A percentile compares a stretch with the other conserved stretches of the same genome.
Conservation (phyloP, 2,113 vertebrate genomes). For the Setophaga petechia region DNA sequence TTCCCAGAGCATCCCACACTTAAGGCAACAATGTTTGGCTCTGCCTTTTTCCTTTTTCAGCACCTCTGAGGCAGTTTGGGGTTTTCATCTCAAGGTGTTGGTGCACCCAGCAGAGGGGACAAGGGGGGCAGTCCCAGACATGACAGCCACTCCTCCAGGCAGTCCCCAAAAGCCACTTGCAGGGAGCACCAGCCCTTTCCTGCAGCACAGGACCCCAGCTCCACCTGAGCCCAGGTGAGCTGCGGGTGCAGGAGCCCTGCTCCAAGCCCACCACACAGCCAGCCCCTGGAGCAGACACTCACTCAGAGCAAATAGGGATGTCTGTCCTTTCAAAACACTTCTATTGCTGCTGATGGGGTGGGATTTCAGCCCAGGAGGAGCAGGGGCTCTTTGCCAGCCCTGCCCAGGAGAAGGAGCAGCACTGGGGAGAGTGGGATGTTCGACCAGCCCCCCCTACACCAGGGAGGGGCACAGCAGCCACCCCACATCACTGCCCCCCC, state of each 20-base stretch:
- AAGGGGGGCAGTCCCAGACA: neutral
- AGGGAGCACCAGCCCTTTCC: neutral
- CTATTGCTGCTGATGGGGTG: neutral
- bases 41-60: neutral
- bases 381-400: neutral
- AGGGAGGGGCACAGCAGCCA: neutral
- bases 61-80: neutral
- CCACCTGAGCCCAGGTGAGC: neutral
- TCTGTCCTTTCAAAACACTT: neutral
- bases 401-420: neutral
- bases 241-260: neutral
- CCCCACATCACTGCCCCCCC: neutral
- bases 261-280: rapidly evolving
- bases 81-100: neutral
- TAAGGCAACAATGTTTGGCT: neutral
- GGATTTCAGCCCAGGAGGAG: neutral
- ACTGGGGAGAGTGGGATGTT: neutral
- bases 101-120: neutral
- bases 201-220: neutral
- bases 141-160: neutral
- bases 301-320: rapidly evolving
- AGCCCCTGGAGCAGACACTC: neutral
- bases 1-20: neutral
- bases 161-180: neutral
- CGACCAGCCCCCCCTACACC: rapidly evolving